Conservation (phyloP, 2,113 vertebrate genomes). For the Macheiramphus alcinus region DNA sequence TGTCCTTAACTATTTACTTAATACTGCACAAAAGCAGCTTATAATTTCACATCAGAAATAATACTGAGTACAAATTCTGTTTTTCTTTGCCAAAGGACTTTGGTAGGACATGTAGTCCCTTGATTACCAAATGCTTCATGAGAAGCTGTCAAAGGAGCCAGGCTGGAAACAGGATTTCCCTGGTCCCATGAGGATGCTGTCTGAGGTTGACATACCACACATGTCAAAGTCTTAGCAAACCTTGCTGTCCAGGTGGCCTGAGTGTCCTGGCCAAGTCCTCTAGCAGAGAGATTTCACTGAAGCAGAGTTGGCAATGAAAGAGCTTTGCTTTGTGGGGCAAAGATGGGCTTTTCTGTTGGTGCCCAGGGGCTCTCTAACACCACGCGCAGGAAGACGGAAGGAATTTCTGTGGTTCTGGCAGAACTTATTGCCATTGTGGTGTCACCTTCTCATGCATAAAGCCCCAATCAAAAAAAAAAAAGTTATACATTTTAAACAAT, state of each 20-base stretch:
- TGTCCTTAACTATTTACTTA: slow-evolving; percentile 34
- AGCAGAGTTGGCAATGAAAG: neutral
- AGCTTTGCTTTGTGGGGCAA: neutral
- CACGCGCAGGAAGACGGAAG: neutral
- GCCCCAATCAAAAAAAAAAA: accelerated
- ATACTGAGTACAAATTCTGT: neutral
- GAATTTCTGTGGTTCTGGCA: neutral
- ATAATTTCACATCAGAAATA: slow-evolving; percentile 21
- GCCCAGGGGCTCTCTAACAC: neutral
- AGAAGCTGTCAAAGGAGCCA: neutral
- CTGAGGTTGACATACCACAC: neutral
- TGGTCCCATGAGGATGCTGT: neutral
- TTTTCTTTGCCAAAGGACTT: slow-evolving; percentile 22
- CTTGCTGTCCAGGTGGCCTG: neutral
- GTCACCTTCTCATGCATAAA: neutral
- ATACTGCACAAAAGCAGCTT: slow-evolving; percentile 19
- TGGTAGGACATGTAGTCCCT: neutral
- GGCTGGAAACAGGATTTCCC: neutral
- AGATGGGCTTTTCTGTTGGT: neutral
- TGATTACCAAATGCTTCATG: neutral
- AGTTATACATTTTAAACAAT: neutral
- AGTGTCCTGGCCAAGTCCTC: neutral
- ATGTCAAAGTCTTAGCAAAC: neutral
- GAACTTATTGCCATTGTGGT: neutral
- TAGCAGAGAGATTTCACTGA: neutral